Conservation (phyloP, 2,113 vertebrate species). For the rabbit (Oryctolagus cuniculus) region mOryCun1.1 NC_091440.1:59498501-59499000, state of each 20-base stretch:
- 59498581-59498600: slow-evolving; percentile 85
- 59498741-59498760: not conserved
- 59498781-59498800: slow-evolving; percentile 66
- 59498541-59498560: slow-evolving; percentile 80
- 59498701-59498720: slow-evolving; percentile 88
- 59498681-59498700: not conserved
- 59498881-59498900: slow-evolving; percentile 36
- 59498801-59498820: slow-evolving; percentile 88
- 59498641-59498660: slow-evolving; percentile 81
- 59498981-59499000: slow-evolving; percentile 24
- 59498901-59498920: slow-evolving; percentile 57
- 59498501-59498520: slow-evolving; percentile 85
- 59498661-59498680: slow-evolving; percentile 29
- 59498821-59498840: not conserved
- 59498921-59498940: not conserved
- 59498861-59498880: not conserved
- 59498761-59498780: accelerated
- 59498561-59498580: slow-evolving; percentile 85
- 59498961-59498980: slow-evolving; percentile 4
- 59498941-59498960: not conserved
- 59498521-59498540: slow-evolving; percentile 82
- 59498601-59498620: slow-evolving; percentile 75
- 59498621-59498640: slow-evolving; percentile 83
- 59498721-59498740: slow-evolving; percentile 77
- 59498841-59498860: not conserved